These are phyloP conservation scores for Eumacrocentrus americanus DNA, from an alignment of 2,888 invertebrate genomes.

Conservation along the genomic window DNA sequence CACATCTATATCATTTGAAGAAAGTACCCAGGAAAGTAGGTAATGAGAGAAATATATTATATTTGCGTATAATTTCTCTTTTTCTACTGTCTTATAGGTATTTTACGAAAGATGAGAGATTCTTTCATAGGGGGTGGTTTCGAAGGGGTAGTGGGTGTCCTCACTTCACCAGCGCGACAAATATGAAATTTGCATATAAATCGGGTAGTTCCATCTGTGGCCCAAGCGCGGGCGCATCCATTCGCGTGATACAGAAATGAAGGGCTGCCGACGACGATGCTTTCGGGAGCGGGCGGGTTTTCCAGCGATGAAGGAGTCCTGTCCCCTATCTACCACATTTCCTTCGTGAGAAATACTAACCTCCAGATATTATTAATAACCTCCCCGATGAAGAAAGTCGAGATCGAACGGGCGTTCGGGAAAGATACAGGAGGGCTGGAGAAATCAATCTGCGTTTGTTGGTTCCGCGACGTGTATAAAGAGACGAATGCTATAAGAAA, in stretches of 20 bases:
- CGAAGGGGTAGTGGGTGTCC: slow-evolving; percentile 19
- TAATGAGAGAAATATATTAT: neutral
- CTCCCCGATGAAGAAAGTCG: slow-evolving; percentile 24
- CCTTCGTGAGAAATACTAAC: slow-evolving; percentile 55
- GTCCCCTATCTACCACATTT: slow-evolving; percentile 49
- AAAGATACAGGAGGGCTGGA: slow-evolving; percentile 22
- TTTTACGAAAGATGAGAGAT: slow-evolving; percentile 8
- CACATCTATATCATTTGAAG: too few relatives aligned
- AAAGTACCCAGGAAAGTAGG: slow-evolving; percentile 35
- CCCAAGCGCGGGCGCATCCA: slow-evolving; percentile 46
- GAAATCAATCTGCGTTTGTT: slow-evolving; percentile 49
- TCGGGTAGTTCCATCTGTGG: slow-evolving; percentile 72
- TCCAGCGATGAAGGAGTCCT: slow-evolving; percentile 35
- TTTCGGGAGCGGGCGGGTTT: slow-evolving; percentile 2
- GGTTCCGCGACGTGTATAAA: neutral
- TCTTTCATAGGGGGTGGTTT: neutral
- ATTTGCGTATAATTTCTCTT: neutral
- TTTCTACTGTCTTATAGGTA: neutral
- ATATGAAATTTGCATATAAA: slow-evolving; percentile 74
- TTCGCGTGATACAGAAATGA: slow-evolving; percentile 61
- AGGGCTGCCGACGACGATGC: slow-evolving; percentile 39
- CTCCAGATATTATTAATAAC: slow-evolving; percentile 61
- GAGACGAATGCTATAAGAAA: slow-evolving; percentile 10
- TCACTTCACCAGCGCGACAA: slow-evolving; percentile 62
- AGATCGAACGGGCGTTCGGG: neutral